These are phyloP conservation scores for Baccha elongata DNA, from an alignment of 2,888 invertebrate species.

Conservation along the genomic window DNA sequence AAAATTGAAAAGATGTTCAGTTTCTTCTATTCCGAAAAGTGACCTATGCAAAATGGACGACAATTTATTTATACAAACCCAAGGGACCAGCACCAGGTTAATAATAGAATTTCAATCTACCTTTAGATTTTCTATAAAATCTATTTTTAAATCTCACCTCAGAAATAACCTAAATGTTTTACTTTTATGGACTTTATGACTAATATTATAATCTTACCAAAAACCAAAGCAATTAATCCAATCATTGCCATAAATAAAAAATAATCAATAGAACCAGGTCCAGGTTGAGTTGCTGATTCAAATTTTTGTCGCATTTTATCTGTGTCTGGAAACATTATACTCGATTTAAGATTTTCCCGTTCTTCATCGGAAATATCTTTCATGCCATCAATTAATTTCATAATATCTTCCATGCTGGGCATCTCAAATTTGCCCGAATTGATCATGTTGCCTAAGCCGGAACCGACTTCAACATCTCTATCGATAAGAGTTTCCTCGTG, in stretches of 20 bases:
- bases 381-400: constrained; percentile 85
- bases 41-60: too few species aligned
- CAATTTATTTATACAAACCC: too few species aligned
- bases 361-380: constrained; percentile 85
- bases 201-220: constrained; percentile 80
- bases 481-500: constrained; percentile 62
- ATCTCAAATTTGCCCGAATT: constrained; percentile 81
- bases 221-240: constrained; percentile 80
- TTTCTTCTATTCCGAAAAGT: too few species aligned
- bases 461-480: constrained; percentile 76
- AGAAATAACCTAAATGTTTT: too few species aligned
- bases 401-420: constrained; percentile 84
- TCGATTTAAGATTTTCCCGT: constrained; percentile 84
- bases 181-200: too few species aligned
- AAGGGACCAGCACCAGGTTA: too few species aligned
- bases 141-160: too few species aligned
- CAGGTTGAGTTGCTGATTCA: constrained; percentile 23
- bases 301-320: constrained; percentile 75
- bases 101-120: too few species aligned
- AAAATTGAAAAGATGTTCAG: too few species aligned
- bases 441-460: constrained; percentile 74
- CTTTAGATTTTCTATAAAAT: too few species aligned
- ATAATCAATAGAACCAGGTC: constrained; percentile 78
- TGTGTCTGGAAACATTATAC: constrained; percentile 83
- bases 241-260: constrained; percentile 80